Evolutionary conservation across 2,113 vertebrate genomes (phyloP), one percentile per base, ranked within the genome.

Genomic region (Lichenostomus cassidix): DNA sequence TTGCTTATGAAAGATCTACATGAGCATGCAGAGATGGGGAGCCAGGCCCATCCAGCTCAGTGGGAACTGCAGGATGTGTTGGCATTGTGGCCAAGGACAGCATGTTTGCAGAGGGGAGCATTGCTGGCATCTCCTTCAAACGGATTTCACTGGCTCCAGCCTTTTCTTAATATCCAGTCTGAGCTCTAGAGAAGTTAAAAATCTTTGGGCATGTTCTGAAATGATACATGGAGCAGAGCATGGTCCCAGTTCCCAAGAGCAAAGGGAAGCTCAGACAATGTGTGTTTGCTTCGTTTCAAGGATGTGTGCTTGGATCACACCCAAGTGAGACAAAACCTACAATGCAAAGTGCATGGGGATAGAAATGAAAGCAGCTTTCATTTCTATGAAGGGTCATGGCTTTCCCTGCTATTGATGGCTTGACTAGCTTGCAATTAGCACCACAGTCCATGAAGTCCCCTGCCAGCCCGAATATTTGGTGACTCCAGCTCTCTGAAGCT

Each of bases 61-160:
- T 3, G 10, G 81, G 92, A 79, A 37, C 53, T 81, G 60, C 50
- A 76, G 95, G 80, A 82, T 11, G 7, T 37, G 29, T 12, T 65
- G 67, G 39, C 63, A 94, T 86, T 81, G 86, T 65, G 53, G 88
- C 62, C 7, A 12, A 85, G 70, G 62, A 77, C 92, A 89, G 79
- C 14, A 6, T 95, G 71, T 95, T 96, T 95, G 91, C 77, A 47
- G 75, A 96, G 41, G 63, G 39, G 29, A 87, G 14, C 2, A 4
- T 44, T 41, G 71, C 58, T 96, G 96, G 93, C 93, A 83, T 58
- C 70, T 87, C 81, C 92, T 96, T 97, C 94, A 96, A 96, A 96
- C 12, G 2, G 77, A 96, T 95, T 95, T 93, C 69, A 24, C 71
- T 79, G 58, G 0, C 86, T 87, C 74, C 82, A 68, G 75, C 80